These are phyloP conservation scores for Drosophila rufa DNA, from an alignment of 1,140 invertebrate species.

Conservation along the genomic window DNA sequence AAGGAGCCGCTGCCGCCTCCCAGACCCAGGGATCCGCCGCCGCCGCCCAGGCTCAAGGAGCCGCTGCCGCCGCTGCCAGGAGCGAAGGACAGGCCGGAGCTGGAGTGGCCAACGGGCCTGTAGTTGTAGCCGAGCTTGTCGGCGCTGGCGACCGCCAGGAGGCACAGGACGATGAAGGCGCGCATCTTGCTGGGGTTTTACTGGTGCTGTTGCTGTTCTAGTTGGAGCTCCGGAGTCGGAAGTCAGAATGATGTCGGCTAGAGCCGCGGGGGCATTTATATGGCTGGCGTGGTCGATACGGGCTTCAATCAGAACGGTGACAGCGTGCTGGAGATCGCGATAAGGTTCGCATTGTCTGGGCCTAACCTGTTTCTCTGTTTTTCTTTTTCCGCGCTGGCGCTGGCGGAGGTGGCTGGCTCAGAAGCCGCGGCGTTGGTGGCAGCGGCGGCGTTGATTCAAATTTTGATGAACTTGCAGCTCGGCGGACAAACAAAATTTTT, in stretches of 20 bases:
- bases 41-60: constrained; percentile 21
- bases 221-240: constrained; percentile 69
- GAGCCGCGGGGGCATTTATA: constrained; percentile 64
- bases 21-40: constrained; percentile 21
- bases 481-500: constrained; percentile 70
- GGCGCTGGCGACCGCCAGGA: constrained; percentile 70
- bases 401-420: constrained; percentile 34
- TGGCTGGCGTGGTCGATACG: constrained; percentile 31
- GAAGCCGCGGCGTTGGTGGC: constrained; percentile 21
- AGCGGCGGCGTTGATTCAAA: constrained; percentile 72
- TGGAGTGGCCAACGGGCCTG: constrained; percentile 73
- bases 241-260: constrained; percentile 70
- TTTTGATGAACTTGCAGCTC: constrained; percentile 78
- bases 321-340: constrained; percentile 68
- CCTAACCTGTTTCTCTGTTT: constrained; percentile 72
- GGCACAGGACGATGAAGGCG: constrained; percentile 73
- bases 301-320: constrained; percentile 68
- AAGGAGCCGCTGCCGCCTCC: constrained; percentile 24
- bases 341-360: constrained; percentile 61
- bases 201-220: constrained; percentile 50
- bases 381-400: constrained; percentile 46
- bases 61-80: constrained; percentile 58
- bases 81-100: constrained; percentile 67
- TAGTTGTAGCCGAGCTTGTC: constrained; percentile 81
- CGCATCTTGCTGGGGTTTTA: constrained; percentile 55